Percentiles rank a stretch among this genome's conserved stretches.
Evolutionary conservation across 2,888 invertebrate species (phyloP).

Genomic region (Idaea biselata): DNA sequence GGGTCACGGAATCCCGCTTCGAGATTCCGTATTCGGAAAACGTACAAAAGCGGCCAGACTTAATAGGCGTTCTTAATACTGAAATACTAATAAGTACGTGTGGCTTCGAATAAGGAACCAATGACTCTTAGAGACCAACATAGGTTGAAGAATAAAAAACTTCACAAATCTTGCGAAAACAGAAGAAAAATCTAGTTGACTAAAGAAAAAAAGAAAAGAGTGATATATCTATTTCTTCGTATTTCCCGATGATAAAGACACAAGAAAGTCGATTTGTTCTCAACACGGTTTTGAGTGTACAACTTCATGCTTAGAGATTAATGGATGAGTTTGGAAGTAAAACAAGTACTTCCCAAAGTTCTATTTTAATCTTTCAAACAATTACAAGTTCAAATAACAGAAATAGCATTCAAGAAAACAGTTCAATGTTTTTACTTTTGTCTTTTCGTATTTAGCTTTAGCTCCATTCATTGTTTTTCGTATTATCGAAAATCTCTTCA

Average conservation of each 20-base stretch:
- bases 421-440: slow-evolving; percentile 1
- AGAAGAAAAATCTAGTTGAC: no score
- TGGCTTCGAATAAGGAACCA: no score
- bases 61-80: no score
- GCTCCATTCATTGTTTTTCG: neutral
- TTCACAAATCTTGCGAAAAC: no score
- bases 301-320: neutral
- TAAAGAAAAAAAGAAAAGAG: no score
- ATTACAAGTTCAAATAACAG: slow-evolving; percentile 1
- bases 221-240: no score
- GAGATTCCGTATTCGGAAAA: no score
- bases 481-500: slow-evolving; percentile 1
- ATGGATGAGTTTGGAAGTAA: neutral
- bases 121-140: no score
- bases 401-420: neutral
- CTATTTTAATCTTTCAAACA: neutral
- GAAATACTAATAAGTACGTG: no score
- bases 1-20: no score
- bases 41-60: no score
- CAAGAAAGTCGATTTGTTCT: neutral
- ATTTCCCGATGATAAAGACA: neutral
- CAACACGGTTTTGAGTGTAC: neutral
- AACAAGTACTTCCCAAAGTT: neutral
- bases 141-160: no score
- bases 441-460: neutral